phyloP scores from a whole-genome alignment of 2,113 vertebrate species.

The Peromyscus californicus region DNA sequence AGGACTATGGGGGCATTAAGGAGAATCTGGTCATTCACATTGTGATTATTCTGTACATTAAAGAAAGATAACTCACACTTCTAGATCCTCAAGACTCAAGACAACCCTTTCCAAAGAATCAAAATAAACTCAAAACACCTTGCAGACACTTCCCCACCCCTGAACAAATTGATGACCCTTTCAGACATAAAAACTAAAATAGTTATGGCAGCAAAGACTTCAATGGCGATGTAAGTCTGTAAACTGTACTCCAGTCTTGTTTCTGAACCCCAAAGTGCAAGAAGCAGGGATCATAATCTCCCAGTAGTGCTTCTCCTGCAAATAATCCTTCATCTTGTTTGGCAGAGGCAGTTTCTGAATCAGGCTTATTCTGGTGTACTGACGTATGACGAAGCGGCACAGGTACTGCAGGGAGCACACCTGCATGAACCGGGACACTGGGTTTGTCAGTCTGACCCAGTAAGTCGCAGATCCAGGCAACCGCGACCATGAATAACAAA shows the following conservation, averaged over 20 bases:
- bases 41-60: conserved; percentile 89
- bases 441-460: conserved; percentile 97
- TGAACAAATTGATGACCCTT: too few relatives aligned
- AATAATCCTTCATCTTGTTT: conserved; percentile 99
- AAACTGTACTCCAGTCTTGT: too few relatives aligned
- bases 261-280: too few relatives aligned
- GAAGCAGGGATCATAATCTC: too few relatives aligned
- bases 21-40: conserved; percentile 90
- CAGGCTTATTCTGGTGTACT: conserved; percentile 98
- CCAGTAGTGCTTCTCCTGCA: too few relatives aligned
- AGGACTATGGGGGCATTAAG: conserved; percentile 84
- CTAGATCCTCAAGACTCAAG: conserved; percentile 84
- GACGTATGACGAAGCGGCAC: conserved; percentile 99
- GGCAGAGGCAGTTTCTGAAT: conserved; percentile 99
- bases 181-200: too few relatives aligned
- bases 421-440: conserved; percentile 99
- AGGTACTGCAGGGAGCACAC: conserved; percentile 99
- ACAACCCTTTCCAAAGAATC: too few relatives aligned
- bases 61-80: conserved; percentile 88
- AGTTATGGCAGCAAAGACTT: too few relatives aligned
- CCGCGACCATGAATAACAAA: conserved; percentile 99
- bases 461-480: conserved; percentile 98
- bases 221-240: too few relatives aligned
- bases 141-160: too few relatives aligned
- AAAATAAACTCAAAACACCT: too few relatives aligned